phyloP scores from a whole-genome alignment of 92 coral and sea anemone genomes.

The Paragorgia papillata region DNA sequence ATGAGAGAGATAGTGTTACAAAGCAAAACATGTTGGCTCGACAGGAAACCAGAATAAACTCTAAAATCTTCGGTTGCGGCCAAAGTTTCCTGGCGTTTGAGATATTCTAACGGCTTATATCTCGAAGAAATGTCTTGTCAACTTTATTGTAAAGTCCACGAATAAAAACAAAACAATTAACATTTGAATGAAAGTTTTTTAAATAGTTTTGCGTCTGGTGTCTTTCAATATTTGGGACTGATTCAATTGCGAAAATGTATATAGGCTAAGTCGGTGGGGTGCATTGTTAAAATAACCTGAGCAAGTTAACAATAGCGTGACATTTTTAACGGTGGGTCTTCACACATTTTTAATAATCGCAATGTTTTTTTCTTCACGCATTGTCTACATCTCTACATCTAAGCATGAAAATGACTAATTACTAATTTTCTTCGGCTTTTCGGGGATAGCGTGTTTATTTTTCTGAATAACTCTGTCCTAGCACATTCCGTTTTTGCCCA shows the following conservation, averaged over 20 bases:
- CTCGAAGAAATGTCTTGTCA: too few species aligned
- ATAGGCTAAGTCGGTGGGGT: neutral
- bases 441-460: constrained; percentile 19
- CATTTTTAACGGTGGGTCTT: constrained; percentile 15
- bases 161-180: neutral
- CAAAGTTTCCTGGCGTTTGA: neutral
- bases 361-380: neutral
- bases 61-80: neutral
- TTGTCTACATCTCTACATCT: neutral
- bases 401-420: neutral
- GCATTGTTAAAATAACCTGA: constrained; percentile 7
- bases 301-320: neutral
- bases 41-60: constrained; percentile 27
- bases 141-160: neutral
- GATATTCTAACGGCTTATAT: constrained; percentile 73
- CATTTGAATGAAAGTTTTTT: neutral
- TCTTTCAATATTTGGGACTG: neutral
- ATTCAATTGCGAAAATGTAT: constrained; percentile 14
- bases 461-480: constrained; percentile 20
- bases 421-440: neutral
- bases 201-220: neutral
- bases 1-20: constrained; percentile 28
- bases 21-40: constrained; percentile 33
- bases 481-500: constrained; percentile 46
- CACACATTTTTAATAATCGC: neutral